phyloP scores from a whole-genome alignment of 2,113 vertebrate genomes.

The Columba janthina region DNA sequence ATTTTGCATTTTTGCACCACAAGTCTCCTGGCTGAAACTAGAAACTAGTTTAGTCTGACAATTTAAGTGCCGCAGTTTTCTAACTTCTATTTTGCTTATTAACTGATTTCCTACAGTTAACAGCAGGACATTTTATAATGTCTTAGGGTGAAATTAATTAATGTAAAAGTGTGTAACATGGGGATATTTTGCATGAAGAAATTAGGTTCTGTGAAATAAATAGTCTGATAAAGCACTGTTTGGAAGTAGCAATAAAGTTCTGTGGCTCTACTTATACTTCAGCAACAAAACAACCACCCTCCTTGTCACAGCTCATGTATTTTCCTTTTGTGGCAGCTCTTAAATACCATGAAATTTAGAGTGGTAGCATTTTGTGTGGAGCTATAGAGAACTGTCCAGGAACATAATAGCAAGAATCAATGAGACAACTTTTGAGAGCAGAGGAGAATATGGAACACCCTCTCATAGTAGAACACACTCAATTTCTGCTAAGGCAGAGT shows the following conservation, averaged over 20 bases:
- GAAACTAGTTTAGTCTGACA: not conserved
- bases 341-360: not conserved
- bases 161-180: not conserved
- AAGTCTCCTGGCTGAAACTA: not conserved
- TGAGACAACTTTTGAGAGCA: not conserved
- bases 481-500: not conserved
- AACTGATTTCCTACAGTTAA: not conserved
- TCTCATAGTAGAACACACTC: not conserved
- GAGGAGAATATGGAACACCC: not conserved
- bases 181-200: not conserved
- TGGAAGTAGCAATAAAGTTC: not conserved
- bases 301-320: not conserved
- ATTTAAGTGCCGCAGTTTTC: not conserved
- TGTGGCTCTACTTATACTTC: not conserved
- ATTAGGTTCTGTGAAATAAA: not conserved
- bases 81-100: not conserved
- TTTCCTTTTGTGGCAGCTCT: not conserved
- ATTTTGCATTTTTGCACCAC: not conserved
- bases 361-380: not conserved
- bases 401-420: not conserved
- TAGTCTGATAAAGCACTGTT: not conserved
- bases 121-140: not conserved
- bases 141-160: not conserved
- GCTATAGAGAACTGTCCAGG: not conserved
- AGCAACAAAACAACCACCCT: not conserved